phyloP scores from a whole-genome alignment of 2,888 invertebrate genomes.

The Cantharis flavilabris region DNA sequence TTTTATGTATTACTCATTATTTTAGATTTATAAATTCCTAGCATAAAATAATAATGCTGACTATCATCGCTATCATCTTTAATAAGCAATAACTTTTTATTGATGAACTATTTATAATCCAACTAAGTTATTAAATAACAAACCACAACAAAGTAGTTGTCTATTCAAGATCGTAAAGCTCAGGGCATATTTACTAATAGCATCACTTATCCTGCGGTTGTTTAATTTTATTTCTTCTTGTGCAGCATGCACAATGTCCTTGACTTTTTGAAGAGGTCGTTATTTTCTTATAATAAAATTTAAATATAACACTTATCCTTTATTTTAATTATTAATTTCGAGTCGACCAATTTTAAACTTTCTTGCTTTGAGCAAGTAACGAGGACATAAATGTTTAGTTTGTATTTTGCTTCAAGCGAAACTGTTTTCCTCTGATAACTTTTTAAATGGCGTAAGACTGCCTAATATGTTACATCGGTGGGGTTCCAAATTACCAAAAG shows the following conservation, averaged over 20 bases:
- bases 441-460: not conserved
- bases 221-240: slow-evolving; percentile 24
- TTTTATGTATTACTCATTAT: slow-evolving; percentile 3
- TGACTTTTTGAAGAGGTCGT: slow-evolving; percentile 5
- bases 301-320: slow-evolving; percentile 9
- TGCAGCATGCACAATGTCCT: slow-evolving; percentile 11
- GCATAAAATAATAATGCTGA: not conserved
- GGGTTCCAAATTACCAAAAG: not conserved
- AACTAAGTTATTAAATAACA: slow-evolving; percentile 2
- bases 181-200: slow-evolving; percentile 28
- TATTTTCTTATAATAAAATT: slow-evolving; percentile 2
- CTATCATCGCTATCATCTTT: not conserved
- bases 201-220: slow-evolving; percentile 27
- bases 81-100: not conserved
- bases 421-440: not conserved
- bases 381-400: not conserved
- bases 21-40: slow-evolving; percentile 1
- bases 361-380: not conserved
- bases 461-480: not conserved
- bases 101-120: not conserved
- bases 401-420: not conserved
- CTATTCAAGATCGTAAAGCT: slow-evolving; percentile 3
- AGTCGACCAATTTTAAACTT: not conserved
- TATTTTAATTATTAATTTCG: not conserved
- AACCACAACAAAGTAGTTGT: slow-evolving; percentile 1